Conservation (phyloP, 2,797 vertebrate species). For the Oceanodroma leucorhoa region DNA sequence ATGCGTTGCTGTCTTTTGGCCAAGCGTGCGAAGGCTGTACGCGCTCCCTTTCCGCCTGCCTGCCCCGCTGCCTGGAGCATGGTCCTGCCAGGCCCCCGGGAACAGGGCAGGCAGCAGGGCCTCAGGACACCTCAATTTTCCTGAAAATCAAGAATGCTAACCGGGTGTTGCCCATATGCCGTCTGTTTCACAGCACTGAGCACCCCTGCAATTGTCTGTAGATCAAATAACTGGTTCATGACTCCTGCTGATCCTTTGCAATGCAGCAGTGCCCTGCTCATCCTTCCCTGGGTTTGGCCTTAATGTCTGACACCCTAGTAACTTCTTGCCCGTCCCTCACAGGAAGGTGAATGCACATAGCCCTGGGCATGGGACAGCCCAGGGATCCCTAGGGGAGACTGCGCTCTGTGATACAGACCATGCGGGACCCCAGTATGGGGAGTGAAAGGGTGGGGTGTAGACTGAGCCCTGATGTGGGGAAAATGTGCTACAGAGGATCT, state of each 20-base stretch:
- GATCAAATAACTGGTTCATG: not conserved
- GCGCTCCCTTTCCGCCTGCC: accelerated
- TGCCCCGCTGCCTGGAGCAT: accelerated
- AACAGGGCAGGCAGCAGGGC: not conserved
- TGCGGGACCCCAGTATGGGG: not conserved
- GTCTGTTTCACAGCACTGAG: not conserved
- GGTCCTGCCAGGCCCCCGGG: accelerated
- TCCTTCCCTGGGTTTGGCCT: not conserved
- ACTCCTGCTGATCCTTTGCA: not conserved
- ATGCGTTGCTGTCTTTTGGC: not conserved
- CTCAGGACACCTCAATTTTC: accelerated
- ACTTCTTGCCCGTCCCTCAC: accelerated
- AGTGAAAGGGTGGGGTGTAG: not conserved
- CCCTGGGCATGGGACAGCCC: not conserved
- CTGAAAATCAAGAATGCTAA: not conserved
- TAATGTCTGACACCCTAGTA: not conserved
- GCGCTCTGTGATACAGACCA: not conserved
- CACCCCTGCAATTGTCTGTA: not conserved
- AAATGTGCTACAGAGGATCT: not conserved
- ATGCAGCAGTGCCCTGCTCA: not conserved
- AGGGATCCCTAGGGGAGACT: accelerated
- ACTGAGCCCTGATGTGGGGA: not conserved
- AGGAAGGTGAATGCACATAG: not conserved
- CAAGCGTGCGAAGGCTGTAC: accelerated
- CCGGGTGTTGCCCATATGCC: not conserved